Evolutionary conservation across 2,797 vertebrate genomes (phyloP).

Genomic region (Tiaroga cobitis): DNA sequence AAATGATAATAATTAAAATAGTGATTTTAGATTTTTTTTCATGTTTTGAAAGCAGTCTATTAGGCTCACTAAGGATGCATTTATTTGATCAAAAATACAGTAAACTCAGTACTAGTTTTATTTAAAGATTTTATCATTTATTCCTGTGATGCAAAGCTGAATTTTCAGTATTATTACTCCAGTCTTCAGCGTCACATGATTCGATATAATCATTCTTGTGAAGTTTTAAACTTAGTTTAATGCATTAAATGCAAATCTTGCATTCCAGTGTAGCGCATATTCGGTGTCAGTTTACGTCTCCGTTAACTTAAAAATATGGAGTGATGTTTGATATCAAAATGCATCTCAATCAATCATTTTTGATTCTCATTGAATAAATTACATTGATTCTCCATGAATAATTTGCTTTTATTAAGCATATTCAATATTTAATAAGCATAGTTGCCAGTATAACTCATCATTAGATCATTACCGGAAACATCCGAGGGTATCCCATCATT

Average conservation of each 20-base stretch:
- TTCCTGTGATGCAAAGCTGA: background rate
- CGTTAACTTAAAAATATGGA: background rate
- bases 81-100: background rate
- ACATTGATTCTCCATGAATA: background rate
- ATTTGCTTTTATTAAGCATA: background rate
- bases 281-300: background rate
- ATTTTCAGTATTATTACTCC: background rate
- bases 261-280: background rate
- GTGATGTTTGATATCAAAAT: background rate
- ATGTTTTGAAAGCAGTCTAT: background rate
- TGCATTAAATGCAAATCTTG: background rate
- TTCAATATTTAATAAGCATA: background rate
- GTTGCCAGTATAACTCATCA: background rate
- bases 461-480: slow-evolving; percentile 73
- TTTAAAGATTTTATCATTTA: background rate
- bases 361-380: background rate
- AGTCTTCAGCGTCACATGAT: background rate
- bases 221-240: background rate
- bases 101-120: background rate
- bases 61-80: background rate
- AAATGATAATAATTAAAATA: background rate
- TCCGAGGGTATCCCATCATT: slow-evolving; percentile 46
- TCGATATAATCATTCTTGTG: background rate
- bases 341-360: background rate
- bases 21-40: background rate